phyloP scores from a whole-genome alignment of 2,797 vertebrate species.

The Coluber constrictor region DNA sequence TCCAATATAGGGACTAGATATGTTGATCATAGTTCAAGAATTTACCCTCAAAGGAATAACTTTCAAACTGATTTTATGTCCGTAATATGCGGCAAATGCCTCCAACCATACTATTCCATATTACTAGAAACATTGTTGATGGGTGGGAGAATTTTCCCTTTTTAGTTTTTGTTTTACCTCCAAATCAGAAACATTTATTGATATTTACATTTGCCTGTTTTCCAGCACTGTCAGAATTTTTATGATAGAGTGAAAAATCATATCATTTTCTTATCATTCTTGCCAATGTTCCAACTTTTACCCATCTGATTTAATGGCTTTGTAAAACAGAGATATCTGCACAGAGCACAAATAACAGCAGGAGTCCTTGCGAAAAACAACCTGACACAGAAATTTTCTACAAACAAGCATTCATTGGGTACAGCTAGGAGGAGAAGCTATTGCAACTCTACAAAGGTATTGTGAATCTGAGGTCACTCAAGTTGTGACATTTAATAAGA shows the following conservation, averaged over 20 bases:
- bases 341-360: conserved; percentile 1
- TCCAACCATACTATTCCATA: background rate
- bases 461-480: conserved; percentile 6
- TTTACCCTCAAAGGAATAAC: background rate
- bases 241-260: background rate
- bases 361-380: conserved; percentile 16
- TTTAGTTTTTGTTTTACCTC: background rate
- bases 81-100: background rate
- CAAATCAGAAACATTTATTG: background rate
- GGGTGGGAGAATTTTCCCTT: background rate
- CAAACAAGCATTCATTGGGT: conserved; percentile 5
- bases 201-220: background rate
- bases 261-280: background rate
- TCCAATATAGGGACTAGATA: background rate
- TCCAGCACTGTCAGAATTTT: background rate
- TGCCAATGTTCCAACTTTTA: background rate
- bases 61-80: background rate
- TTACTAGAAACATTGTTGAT: background rate
- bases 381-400: background rate
- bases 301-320: conserved; percentile 10
- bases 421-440: conserved; percentile 1
- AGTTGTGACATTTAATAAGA: conserved; percentile 1
- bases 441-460: background rate
- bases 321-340: conserved; percentile 15
- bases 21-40: background rate